Evolutionary conservation across 2,113 vertebrate genomes (phyloP).

Genomic region (Tringa solitaria): DNA sequence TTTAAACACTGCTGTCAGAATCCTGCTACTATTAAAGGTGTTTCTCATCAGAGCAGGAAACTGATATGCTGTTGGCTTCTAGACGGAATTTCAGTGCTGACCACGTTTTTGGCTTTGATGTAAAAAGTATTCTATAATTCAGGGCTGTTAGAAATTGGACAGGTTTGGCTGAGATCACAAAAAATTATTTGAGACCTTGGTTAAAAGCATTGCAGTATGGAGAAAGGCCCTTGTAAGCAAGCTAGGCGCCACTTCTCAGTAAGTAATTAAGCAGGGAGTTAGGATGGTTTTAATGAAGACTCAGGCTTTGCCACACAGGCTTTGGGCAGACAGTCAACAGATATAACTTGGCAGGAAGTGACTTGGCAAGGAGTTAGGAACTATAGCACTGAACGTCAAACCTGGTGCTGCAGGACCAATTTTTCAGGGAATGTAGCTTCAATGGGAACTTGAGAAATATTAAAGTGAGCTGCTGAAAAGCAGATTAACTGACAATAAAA

Average conservation of each 20-base stretch:
- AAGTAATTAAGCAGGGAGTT: background rate
- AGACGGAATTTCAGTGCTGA: background rate
- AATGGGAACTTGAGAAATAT: background rate
- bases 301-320: background rate
- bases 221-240: background rate
- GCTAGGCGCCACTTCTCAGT: background rate
- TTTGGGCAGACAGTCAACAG: background rate
- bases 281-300: background rate
- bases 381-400: background rate
- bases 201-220: background rate
- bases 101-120: background rate
- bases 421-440: background rate
- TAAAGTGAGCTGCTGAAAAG: background rate
- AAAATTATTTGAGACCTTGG: background rate
- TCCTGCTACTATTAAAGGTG: background rate
- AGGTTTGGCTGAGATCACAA: background rate
- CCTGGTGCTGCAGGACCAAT: background rate
- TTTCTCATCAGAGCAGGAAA: background rate
- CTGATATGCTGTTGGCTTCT: background rate
- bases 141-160: background rate
- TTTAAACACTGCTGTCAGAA: accelerated
- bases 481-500: background rate
- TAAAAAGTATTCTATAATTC: background rate
- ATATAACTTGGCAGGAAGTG: background rate
- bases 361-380: background rate